These are phyloP conservation scores for Clangula hyemalis DNA, from an alignment of 2,797 vertebrate species.

Conservation along the genomic window DNA sequence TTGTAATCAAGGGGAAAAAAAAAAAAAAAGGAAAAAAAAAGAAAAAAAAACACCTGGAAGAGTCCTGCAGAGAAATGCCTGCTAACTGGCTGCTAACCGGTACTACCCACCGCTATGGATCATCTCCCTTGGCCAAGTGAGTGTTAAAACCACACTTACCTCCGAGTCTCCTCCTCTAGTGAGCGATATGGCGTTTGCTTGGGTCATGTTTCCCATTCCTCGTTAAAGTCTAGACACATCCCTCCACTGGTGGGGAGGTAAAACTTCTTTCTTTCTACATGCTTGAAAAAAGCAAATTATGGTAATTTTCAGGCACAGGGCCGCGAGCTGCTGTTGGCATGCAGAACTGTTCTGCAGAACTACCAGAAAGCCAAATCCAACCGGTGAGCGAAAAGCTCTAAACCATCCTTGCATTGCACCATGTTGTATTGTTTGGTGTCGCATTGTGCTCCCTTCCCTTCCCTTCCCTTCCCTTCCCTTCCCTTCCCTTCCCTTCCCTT, in stretches of 20 bases:
- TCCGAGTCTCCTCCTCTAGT: neutral
- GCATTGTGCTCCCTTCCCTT: neutral
- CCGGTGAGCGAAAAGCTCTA: neutral
- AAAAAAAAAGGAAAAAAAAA: neutral
- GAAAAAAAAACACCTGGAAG: neutral
- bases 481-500: too few relatives aligned
- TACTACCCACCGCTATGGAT: neutral
- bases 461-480: neutral
- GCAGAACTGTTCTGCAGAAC: neutral
- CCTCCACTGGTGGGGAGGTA: neutral
- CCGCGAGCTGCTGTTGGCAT: neutral
- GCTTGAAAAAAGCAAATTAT: neutral
- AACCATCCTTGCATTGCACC: neutral
- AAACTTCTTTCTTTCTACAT: neutral
- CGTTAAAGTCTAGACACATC: neutral
- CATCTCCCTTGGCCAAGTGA: neutral
- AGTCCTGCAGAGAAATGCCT: neutral
- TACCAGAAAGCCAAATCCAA: neutral
- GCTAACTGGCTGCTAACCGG: neutral
- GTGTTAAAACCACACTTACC: fast-evolving
- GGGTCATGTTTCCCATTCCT: neutral
- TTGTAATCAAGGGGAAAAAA: neutral
- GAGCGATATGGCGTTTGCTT: neutral
- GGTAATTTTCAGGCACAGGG: neutral
- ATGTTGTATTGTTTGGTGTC: neutral